Conservation (phyloP, 2,113 vertebrate genomes). For the Desmodus rotundus region DNA sequence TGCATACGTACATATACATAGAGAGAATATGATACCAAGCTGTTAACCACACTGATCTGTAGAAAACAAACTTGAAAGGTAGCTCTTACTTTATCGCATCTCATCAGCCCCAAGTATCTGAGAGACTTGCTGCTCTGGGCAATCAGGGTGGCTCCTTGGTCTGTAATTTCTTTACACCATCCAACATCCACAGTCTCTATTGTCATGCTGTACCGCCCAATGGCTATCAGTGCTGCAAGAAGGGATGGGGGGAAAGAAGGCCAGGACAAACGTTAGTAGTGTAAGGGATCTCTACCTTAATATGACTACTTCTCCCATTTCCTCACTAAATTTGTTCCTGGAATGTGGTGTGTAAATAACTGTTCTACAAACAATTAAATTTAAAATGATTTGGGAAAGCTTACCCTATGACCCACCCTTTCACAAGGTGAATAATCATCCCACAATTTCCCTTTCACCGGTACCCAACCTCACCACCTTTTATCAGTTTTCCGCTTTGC, state of each 20-base stretch:
- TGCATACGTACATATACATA: not conserved
- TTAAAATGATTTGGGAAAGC: slow-evolving; percentile 54
- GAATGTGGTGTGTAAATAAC: slow-evolving; percentile 46
- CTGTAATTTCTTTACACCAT: slow-evolving; percentile 99
- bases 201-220: slow-evolving; percentile 95
- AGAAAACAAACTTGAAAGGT: not conserved
- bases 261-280: not conserved
- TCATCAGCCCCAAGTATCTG: slow-evolving; percentile 96
- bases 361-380: slow-evolving; percentile 55
- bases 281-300: not conserved
- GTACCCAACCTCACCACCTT: slow-evolving; percentile 26
- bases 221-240: slow-evolving; percentile 93
- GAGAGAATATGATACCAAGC: not conserved
- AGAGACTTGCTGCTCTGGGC: slow-evolving; percentile 98
- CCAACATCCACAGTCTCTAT: slow-evolving; percentile 98
- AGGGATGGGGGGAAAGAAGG: slow-evolving; percentile 7
- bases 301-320: slow-evolving; percentile 18
- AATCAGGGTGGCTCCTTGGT: slow-evolving; percentile 95
- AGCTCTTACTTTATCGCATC: slow-evolving; percentile 96
- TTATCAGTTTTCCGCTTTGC: slow-evolving; percentile 43
- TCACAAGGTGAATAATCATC: slow-evolving; percentile 53
- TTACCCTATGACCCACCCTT: slow-evolving; percentile 39
- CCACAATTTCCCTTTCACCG: slow-evolving; percentile 45
- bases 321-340: slow-evolving; percentile 53
- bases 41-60: not conserved